phyloP scores from a whole-genome alignment of 1,140 invertebrate genomes.

The Anagrus nilaparvatae region DNA sequence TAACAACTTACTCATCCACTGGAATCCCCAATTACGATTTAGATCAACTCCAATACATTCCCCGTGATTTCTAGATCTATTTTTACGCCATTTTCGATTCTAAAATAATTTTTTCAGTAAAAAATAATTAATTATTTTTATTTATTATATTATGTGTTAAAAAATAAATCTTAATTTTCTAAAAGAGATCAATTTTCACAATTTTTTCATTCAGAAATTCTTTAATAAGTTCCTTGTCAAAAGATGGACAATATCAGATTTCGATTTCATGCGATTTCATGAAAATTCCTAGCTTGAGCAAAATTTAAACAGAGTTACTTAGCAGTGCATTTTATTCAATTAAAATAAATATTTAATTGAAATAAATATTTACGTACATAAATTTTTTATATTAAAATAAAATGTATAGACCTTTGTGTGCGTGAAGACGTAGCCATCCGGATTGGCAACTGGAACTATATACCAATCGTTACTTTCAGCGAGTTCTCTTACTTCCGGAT shows the following conservation, averaged over 20 bases:
- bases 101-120: constrained; percentile 28
- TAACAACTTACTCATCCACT: constrained; percentile 48
- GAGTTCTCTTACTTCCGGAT: constrained; percentile 39
- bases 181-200: not conserved
- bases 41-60: constrained; percentile 55
- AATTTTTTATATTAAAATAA: constrained; percentile 40
- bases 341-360: no score
- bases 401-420: constrained; percentile 44
- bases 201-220: constrained; percentile 1
- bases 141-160: not conserved
- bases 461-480: constrained; percentile 58
- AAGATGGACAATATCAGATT: no score
- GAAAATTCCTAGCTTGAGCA: not conserved
- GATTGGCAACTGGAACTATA: constrained; percentile 58
- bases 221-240: no score
- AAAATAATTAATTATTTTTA: no score
- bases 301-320: not conserved
- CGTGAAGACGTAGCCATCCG: constrained; percentile 70
- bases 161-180: not conserved
- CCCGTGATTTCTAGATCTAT: constrained; percentile 42
- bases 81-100: constrained; percentile 66
- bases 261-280: no score
- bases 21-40: constrained; percentile 64
- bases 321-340: not conserved
- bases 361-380: constrained; percentile 1